Conservation (phyloP, 1,140 invertebrate species). For the Zaprionus africanus region DNA sequence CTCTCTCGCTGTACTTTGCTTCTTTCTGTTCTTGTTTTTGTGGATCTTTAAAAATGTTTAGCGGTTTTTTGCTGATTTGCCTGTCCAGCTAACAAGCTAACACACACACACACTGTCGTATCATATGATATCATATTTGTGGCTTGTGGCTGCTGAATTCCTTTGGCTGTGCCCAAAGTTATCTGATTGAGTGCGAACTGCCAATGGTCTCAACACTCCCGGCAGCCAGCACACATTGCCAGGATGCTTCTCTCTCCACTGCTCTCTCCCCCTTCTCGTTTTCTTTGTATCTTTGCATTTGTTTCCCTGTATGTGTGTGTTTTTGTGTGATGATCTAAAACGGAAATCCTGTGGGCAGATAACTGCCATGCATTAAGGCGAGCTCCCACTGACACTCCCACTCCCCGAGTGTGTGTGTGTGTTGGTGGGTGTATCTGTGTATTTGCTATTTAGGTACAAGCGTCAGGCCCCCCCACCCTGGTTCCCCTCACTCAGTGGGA, state of each 20-base stretch:
- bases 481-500: not conserved
- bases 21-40: not conserved
- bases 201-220: conserved; percentile 53
- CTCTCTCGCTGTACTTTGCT: not conserved
- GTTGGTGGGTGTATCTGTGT: conserved; percentile 17
- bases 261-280: not conserved
- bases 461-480: not conserved
- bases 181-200: conserved; percentile 84
- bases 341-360: conserved; percentile 83
- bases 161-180: conserved; percentile 63
- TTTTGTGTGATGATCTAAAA: conserved; percentile 77
- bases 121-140: conserved; percentile 48
- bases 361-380: conserved; percentile 66
- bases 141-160: conserved; percentile 61
- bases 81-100: conserved; percentile 1
- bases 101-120: conserved; percentile 11
- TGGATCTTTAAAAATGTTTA: not conserved
- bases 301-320: conserved; percentile 30
- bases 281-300: conserved; percentile 2
- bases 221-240: conserved; percentile 40
- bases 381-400: conserved; percentile 7
- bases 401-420: conserved; percentile 2
- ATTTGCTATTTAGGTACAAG: conserved; percentile 42
- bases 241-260: conserved; percentile 6
- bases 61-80: conserved; percentile 5